Percentiles rank a stretch among this genome's conserved stretches.
phyloP scores from a whole-genome alignment of 2,797 vertebrate genomes.

The Macroramphosus scolopax region DNA sequence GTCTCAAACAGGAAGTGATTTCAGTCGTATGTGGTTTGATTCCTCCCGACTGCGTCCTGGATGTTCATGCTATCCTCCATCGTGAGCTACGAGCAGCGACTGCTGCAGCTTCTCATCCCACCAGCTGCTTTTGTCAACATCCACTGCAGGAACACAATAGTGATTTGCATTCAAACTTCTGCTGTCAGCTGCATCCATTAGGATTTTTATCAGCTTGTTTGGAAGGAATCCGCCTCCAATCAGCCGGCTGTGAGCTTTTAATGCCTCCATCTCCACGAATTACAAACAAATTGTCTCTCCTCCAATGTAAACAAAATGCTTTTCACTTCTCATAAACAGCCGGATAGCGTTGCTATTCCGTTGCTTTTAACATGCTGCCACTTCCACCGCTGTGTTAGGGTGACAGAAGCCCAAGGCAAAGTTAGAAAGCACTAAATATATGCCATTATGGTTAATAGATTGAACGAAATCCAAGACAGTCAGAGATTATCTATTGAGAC shows the following conservation, averaged over 20 bases:
- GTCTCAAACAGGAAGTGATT: no score
- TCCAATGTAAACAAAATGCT: constrained; percentile 71
- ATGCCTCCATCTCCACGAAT: constrained; percentile 41
- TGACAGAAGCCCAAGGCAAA: constrained; percentile 77
- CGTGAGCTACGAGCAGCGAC: no score
- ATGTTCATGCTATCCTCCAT: no score
- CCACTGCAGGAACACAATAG: constrained; percentile 12
- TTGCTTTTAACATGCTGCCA: constrained; percentile 70
- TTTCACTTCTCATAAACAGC: constrained; percentile 65
- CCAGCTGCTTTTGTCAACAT: constrained; percentile 21
- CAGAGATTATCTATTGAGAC: constrained; percentile 75
- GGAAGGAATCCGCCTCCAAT: constrained; percentile 35
- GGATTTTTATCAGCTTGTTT: constrained; percentile 41
- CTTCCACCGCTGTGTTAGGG: constrained; percentile 64
- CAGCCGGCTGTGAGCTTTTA: constrained; percentile 30
- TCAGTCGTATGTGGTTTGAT: constrained; percentile 16
- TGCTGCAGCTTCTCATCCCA: constrained; percentile 5
- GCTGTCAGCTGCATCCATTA: constrained; percentile 46
- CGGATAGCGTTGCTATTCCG: constrained; percentile 49
- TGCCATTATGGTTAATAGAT: constrained; percentile 76
- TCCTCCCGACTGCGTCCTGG: constrained; percentile 15
- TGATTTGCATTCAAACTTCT: constrained; percentile 21
- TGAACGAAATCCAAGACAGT: constrained; percentile 76
- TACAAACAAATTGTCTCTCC: constrained; percentile 59
- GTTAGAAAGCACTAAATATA: constrained; percentile 79